phyloP scores from a whole-genome alignment of 2,888 invertebrate genomes.

The Drosophila kambysellisi region DNA sequence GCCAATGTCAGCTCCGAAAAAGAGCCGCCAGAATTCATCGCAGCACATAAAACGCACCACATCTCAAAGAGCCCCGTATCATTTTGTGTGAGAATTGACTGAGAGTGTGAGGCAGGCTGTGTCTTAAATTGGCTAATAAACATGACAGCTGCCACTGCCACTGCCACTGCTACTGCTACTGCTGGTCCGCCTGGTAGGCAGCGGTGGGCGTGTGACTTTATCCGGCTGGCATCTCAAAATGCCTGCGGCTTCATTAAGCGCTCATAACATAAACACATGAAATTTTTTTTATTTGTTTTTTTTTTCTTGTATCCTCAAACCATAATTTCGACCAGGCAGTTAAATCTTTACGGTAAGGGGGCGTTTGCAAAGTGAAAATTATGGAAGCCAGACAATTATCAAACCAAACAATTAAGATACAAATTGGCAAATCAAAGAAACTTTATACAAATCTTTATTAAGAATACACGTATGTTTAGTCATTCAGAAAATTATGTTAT shows the following conservation, averaged over 20 bases:
- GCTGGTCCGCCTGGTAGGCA: constrained; percentile 10
- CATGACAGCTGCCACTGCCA: constrained; percentile 61
- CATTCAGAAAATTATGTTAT: neutral
- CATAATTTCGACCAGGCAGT: constrained; percentile 23
- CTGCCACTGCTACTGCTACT: constrained; percentile 10
- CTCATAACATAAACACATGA: constrained; percentile 70
- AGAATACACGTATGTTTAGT: neutral
- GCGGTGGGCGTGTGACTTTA: constrained; percentile 56
- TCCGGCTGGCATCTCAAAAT: constrained; percentile 63
- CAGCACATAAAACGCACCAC: constrained; percentile 80
- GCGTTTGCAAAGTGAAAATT: constrained; percentile 24
- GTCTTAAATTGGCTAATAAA: constrained; percentile 79
- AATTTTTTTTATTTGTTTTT: constrained; percentile 28
- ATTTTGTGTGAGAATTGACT: constrained; percentile 17
- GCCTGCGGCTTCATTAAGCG: constrained; percentile 77
- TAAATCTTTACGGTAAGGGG: constrained; percentile 29
- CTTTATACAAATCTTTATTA: neutral
- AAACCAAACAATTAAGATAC: constrained; percentile 13
- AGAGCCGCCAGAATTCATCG: constrained; percentile 74
- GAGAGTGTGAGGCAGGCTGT: constrained; percentile 51
- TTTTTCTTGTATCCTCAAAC: constrained; percentile 10
- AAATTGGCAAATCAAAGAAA: neutral
- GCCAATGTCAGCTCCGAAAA: constrained; percentile 59
- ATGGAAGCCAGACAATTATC: constrained; percentile 2
- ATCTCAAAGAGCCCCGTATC: constrained; percentile 40